A percentile compares a stretch with the other conserved stretches of the same genome.
These are phyloP conservation scores for Amphipyra tragopoginis DNA, from an alignment of 2,888 invertebrate genomes.

Conservation along the genomic window DNA sequence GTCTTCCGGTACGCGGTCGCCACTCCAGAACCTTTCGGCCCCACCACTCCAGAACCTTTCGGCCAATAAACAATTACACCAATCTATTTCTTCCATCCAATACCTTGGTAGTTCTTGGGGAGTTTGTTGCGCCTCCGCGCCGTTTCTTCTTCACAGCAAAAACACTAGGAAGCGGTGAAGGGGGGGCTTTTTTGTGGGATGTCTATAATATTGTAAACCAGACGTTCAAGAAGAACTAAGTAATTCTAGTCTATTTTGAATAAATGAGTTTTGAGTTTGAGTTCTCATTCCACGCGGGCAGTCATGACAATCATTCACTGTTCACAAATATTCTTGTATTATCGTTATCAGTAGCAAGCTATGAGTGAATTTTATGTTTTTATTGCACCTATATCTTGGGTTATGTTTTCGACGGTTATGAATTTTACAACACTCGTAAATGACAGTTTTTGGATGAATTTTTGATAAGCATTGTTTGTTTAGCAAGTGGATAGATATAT, in stretches of 20 bases:
- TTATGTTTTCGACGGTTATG: slow-evolving; percentile 3
- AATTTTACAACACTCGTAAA: slow-evolving; percentile 27
- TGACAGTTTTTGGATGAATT: slow-evolving; percentile 21
- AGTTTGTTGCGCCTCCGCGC: too few species aligned
- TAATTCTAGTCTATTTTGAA: too few species aligned
- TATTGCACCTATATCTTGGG: slow-evolving; percentile 40
- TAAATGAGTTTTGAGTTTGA: too few species aligned
- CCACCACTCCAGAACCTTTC: too few species aligned
- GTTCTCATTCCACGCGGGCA: slow-evolving; percentile 10
- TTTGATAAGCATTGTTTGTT: slow-evolving; percentile 29
- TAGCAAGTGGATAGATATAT: too few species aligned
- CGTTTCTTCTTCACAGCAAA: too few species aligned
- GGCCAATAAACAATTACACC: neutral
- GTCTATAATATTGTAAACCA: too few species aligned
- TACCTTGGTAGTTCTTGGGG: neutral
- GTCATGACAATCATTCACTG: slow-evolving; percentile 28
- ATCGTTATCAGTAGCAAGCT: slow-evolving; percentile 15
- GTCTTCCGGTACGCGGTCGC: too few species aligned
- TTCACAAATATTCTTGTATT: neutral
- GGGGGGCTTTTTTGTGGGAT: too few species aligned
- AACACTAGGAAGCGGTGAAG: too few species aligned
- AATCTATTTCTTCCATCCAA: neutral
- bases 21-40: too few species aligned
- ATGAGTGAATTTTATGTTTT: slow-evolving; percentile 37
- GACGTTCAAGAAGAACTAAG: too few species aligned